phyloP scores from a whole-genome alignment of 1,140 invertebrate genomes.

The Samia ricini region DNA sequence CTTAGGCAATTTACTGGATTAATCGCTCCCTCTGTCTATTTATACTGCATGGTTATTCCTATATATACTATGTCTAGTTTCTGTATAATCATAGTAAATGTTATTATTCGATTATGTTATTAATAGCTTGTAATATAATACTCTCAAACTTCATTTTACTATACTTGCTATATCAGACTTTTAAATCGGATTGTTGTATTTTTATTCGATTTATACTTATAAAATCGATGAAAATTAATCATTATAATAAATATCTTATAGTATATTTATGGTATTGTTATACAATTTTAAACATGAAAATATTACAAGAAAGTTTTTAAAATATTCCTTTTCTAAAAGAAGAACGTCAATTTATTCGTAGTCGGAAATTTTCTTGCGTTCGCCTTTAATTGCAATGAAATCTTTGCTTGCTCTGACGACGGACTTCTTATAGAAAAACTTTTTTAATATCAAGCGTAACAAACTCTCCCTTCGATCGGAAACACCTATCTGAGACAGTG shows the following conservation, averaged over 20 bases:
- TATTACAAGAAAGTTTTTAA: not conserved
- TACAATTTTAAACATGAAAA: no score
- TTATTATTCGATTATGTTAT: no score
- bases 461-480: slow-evolving; percentile 55
- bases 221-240: no score
- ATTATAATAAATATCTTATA: no score
- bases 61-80: no score
- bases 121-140: no score
- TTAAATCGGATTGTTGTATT: no score
- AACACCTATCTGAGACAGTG: slow-evolving; percentile 48
- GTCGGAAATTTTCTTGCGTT: slow-evolving; percentile 6
- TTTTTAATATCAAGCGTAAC: slow-evolving; percentile 70
- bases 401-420: slow-evolving; percentile 39
- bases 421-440: slow-evolving; percentile 63
- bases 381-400: slow-evolving; percentile 60
- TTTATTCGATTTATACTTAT: no score
- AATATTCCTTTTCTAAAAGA: not conserved
- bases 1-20: slow-evolving; percentile 60
- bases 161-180: no score
- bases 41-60: slow-evolving; percentile 16
- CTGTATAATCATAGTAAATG: no score
- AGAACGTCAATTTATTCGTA: not conserved
- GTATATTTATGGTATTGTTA: no score
- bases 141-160: no score
- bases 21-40: slow-evolving; percentile 59